Evolutionary conservation across 2,888 invertebrate genomes (phyloP).

Genomic region (Drosophila yooni): DNA sequence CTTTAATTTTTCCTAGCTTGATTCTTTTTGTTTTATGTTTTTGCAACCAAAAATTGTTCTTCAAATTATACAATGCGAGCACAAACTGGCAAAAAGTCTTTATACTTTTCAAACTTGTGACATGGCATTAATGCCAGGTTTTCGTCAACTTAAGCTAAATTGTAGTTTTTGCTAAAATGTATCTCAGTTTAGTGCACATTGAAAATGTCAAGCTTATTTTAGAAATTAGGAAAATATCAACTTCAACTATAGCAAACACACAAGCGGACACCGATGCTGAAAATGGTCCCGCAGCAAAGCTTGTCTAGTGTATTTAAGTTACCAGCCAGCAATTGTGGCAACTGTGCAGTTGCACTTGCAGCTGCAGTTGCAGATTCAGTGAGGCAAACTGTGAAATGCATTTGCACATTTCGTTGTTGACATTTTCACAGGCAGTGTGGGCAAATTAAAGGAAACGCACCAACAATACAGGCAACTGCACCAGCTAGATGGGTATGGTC

Average conservation of each 20-base stretch:
- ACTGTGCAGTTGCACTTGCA: slow-evolving; percentile 8
- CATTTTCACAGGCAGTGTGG: slow-evolving; percentile 43
- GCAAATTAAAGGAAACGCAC: slow-evolving; percentile 63
- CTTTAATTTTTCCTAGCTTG: neutral
- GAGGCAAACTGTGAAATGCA: slow-evolving; percentile 49
- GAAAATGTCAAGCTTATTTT: neutral
- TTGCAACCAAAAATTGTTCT: neutral
- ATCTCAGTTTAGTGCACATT: neutral
- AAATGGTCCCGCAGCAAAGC: slow-evolving; percentile 6
- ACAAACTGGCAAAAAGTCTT: neutral
- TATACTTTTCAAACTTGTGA: neutral
- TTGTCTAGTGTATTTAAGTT: slow-evolving; percentile 28
- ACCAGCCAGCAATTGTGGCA: slow-evolving; percentile 14
- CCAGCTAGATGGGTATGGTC: slow-evolving; percentile 32
- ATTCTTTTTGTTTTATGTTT: neutral
- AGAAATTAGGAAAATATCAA: neutral
- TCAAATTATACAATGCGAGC: neutral
- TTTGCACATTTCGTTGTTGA: slow-evolving; percentile 67
- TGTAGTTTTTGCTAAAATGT: neutral
- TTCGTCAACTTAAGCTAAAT: neutral
- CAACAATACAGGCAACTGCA: slow-evolving; percentile 25
- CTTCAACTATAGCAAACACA: neutral
- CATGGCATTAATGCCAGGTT: neutral
- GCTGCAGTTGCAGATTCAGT: slow-evolving; percentile 5
- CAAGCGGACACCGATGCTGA: neutral